These are phyloP conservation scores for Acanthopagrus latus DNA, from an alignment of 2,797 vertebrate genomes.

Conservation along the genomic window DNA sequence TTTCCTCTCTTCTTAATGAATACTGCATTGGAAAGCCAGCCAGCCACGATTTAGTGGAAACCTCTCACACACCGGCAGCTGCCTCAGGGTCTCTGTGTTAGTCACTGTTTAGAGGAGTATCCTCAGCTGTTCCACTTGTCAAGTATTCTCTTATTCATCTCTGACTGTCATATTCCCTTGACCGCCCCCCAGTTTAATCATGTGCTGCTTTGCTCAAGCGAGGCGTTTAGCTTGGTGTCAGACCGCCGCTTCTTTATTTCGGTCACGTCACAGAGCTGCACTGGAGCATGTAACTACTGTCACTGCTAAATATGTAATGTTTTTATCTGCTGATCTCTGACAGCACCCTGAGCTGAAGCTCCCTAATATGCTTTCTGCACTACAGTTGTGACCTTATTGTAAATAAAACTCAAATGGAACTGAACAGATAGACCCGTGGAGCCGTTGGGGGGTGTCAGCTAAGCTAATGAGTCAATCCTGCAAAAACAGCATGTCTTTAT, in stretches of 20 bases:
- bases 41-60: neutral
- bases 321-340: neutral
- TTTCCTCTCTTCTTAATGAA: slow-evolving; percentile 1
- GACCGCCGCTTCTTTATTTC: neutral
- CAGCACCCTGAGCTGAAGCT: neutral
- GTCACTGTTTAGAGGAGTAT: neutral
- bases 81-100: neutral
- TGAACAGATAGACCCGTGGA: neutral
- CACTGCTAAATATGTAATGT: neutral
- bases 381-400: neutral
- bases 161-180: neutral
- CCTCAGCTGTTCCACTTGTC: too few species aligned
- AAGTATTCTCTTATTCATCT: too few species aligned
- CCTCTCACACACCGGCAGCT: neutral
- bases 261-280: neutral
- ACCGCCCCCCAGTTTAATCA: neutral
- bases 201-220: neutral
- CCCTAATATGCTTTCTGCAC: neutral
- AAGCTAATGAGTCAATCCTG: neutral
- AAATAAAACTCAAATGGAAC: neutral
- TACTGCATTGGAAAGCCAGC: slow-evolving; percentile 3
- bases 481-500: neutral
- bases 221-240: neutral
- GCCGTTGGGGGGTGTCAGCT: neutral
- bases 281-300: neutral